Evolutionary conservation across 2,113 vertebrate genomes (phyloP).

Genomic region (Tor tambroides): DNA sequence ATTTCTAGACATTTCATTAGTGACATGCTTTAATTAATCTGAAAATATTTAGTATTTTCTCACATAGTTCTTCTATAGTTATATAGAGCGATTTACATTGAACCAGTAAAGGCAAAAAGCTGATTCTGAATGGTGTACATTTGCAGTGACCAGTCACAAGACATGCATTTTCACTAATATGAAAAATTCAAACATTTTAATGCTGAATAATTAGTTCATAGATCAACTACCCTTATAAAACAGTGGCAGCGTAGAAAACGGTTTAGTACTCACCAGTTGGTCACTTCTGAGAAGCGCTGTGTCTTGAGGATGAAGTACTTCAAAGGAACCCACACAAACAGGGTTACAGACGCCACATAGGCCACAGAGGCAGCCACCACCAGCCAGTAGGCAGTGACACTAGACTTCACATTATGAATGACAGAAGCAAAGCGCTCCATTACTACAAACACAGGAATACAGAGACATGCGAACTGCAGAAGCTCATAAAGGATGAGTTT

Average conservation of each 20-base stretch:
- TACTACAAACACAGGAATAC: constrained; percentile 68
- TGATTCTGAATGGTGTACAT: background rate
- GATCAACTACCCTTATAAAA: background rate
- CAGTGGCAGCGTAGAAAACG: background rate
- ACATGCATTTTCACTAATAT: background rate
- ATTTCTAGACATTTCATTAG: background rate
- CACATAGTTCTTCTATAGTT: background rate
- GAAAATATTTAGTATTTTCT: background rate
- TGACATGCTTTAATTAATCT: background rate
- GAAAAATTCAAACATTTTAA: background rate
- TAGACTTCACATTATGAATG: constrained; percentile 39
- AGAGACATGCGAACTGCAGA: constrained; percentile 72
- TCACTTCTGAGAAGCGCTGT: constrained; percentile 62
- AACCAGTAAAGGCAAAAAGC: background rate
- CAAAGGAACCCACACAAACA: constrained; percentile 85
- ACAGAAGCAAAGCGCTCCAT: constrained; percentile 73
- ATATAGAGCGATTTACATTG: background rate
- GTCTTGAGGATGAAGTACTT: constrained; percentile 78
- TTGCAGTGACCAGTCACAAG: too few relatives aligned
- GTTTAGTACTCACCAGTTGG: constrained; percentile 73
- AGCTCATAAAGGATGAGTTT: constrained; percentile 78
- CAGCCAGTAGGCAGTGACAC: constrained; percentile 76
- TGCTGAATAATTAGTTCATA: background rate
- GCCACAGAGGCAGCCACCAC: constrained; percentile 80
- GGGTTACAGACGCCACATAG: constrained; percentile 75